Conservation (phyloP, 2,113 vertebrate genomes). For the Machaerirhynchus nigripectus region DNA sequence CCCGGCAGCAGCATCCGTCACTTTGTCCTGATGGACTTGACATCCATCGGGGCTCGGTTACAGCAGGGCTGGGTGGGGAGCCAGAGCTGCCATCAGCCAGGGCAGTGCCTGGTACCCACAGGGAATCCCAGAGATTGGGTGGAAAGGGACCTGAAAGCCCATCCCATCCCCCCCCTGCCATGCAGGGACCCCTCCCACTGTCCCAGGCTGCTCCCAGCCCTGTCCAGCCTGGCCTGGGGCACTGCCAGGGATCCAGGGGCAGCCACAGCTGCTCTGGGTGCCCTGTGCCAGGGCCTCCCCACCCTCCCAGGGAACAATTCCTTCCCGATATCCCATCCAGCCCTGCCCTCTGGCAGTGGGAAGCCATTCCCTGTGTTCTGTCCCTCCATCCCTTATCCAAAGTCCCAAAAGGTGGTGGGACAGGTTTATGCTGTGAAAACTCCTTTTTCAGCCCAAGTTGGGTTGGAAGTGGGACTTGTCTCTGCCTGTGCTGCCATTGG, state of each 20-base stretch:
- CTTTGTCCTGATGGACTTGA: not conserved
- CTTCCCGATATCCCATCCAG: fast-evolving
- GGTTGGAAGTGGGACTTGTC: not conserved
- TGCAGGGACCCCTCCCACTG: not conserved
- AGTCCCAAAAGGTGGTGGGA: not conserved
- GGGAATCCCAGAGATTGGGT: not conserved
- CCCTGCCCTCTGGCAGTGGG: not conserved
- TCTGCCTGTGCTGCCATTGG: not conserved
- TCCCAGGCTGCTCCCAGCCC: not conserved
- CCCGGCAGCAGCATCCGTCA: not conserved
- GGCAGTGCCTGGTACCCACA: not conserved
- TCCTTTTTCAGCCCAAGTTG: not conserved
- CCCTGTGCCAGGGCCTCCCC: not conserved
- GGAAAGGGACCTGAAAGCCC: not conserved
- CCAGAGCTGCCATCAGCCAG: not conserved
- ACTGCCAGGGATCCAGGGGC: not conserved
- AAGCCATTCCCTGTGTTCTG: not conserved
- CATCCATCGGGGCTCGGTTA: not conserved
- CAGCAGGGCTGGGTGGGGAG: not conserved
- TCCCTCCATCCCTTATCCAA: not conserved
- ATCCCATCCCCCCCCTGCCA: fast-evolving
- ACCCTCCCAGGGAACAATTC: fast-evolving
- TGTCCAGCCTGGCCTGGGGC: fast-evolving
- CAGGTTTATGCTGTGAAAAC: not conserved
- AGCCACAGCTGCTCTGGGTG: not conserved